A percentile compares a stretch with the other conserved stretches of the same genome.
Conservation (phyloP, 2,888 invertebrate genomes). For the Xanthorhoe designata region DNA sequence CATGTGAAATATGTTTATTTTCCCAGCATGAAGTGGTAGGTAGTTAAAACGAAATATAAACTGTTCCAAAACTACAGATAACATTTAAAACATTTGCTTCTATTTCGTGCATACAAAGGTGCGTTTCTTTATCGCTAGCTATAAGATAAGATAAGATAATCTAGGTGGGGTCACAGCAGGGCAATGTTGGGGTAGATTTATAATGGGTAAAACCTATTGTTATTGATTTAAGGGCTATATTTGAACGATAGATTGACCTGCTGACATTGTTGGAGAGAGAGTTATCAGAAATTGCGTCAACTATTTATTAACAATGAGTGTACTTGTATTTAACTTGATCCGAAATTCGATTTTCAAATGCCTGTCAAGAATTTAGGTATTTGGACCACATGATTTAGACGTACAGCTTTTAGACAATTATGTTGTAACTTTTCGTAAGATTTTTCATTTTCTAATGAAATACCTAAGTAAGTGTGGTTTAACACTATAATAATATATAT, state of each 20-base stretch:
- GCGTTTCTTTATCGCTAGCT: slow-evolving; percentile 58
- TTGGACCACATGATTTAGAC: too few relatives aligned
- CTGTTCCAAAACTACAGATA: slow-evolving; percentile 29
- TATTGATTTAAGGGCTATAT: slow-evolving; percentile 37
- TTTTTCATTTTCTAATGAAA: too few relatives aligned
- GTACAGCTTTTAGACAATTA: too few relatives aligned
- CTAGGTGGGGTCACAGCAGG: slow-evolving; percentile 56
- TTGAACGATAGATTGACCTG: slow-evolving; percentile 24
- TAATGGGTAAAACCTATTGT: slow-evolving; percentile 29
- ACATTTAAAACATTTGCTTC: slow-evolving; percentile 39
- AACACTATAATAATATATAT: too few relatives aligned
- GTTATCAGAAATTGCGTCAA: slow-evolving; percentile 5
- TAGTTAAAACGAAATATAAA: slow-evolving; percentile 23
- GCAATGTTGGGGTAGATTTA: slow-evolving; percentile 42
- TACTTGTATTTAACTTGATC: too few relatives aligned
- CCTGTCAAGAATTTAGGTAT: too few relatives aligned
- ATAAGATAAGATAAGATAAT: slow-evolving; percentile 69
- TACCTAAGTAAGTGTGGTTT: too few relatives aligned
- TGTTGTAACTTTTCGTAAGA: too few relatives aligned
- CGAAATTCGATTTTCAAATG: too few relatives aligned
- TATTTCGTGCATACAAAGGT: slow-evolving; percentile 48
- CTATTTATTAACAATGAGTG: too few relatives aligned
- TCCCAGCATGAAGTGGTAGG: neutral
- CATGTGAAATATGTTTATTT: neutral
- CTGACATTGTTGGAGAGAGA: slow-evolving; percentile 17